A percentile compares a stretch with the other conserved stretches of the same genome.
phyloP scores from a whole-genome alignment of 2,113 vertebrate species.

The Aix galericulata region DNA sequence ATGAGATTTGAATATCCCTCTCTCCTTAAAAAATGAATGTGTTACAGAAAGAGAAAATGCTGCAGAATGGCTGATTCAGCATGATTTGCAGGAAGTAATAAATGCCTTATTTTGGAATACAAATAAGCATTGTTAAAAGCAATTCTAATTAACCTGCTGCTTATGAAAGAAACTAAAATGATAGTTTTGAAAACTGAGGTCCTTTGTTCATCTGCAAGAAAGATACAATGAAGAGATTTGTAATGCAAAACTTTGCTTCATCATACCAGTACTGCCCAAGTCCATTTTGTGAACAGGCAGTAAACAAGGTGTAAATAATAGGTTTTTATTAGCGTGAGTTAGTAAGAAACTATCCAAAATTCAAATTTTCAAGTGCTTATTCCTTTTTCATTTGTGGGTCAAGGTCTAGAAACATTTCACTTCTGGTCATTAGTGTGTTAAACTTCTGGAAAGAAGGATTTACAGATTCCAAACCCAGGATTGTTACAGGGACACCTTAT shows the following conservation, averaged over 20 bases:
- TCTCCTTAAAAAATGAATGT: background rate
- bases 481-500: background rate
- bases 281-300: background rate
- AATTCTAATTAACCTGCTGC: background rate
- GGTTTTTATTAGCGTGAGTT: background rate
- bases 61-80: background rate
- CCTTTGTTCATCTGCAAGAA: background rate
- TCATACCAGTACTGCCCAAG: background rate
- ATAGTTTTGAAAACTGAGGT: background rate
- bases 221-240: background rate
- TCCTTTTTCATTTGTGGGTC: background rate
- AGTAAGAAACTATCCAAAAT: background rate
- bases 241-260: background rate
- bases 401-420: background rate
- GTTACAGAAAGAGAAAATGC: background rate
- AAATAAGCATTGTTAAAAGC: conserved; percentile 2
- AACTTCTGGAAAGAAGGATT: background rate
- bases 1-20: background rate
- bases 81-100: conserved; percentile 1
- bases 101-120: background rate
- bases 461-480: background rate
- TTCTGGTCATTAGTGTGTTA: background rate
- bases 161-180: background rate
- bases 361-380: background rate
- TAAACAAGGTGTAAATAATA: background rate